Evolutionary conservation across 2,797 vertebrate genomes (phyloP).

Genomic region (Dryobates pubescens): DNA sequence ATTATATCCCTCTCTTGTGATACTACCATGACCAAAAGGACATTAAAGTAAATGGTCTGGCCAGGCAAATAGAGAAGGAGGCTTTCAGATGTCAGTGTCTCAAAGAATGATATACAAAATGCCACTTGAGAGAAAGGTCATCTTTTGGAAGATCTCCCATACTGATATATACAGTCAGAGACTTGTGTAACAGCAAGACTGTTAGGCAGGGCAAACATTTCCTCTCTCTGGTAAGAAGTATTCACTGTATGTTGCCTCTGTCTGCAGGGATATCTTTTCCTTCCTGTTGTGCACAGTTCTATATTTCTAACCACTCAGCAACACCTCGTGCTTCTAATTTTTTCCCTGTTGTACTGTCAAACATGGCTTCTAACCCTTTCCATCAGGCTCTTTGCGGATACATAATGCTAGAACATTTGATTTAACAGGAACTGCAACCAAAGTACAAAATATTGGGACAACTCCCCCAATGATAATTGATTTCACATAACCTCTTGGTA

Average conservation of each 20-base stretch:
- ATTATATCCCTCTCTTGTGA: neutral
- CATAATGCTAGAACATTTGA: neutral
- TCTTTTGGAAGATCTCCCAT: neutral
- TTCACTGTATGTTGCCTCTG: neutral
- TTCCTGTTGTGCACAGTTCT: neutral
- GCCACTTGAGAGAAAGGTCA: neutral
- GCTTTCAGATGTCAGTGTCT: conserved; percentile 17
- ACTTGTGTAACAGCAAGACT: neutral
- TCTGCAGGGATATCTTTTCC: neutral
- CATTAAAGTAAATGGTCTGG: neutral
- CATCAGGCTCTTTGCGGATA: neutral
- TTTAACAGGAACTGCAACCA: neutral
- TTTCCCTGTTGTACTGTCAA: neutral
- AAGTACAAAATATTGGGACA: neutral
- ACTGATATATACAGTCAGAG: neutral
- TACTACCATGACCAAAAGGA: neutral
- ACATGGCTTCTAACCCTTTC: neutral
- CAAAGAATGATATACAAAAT: conserved; percentile 8
- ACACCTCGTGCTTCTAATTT: neutral
- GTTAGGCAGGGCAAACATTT: neutral
- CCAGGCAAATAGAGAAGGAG: neutral
- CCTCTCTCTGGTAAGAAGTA: neutral
- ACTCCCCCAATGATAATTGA: neutral
- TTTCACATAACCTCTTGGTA: neutral
- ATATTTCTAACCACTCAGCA: neutral